These are phyloP conservation scores for Bettongia penicillata DNA, from an alignment of 2,113 vertebrate genomes.

Conservation along the genomic window DNA sequence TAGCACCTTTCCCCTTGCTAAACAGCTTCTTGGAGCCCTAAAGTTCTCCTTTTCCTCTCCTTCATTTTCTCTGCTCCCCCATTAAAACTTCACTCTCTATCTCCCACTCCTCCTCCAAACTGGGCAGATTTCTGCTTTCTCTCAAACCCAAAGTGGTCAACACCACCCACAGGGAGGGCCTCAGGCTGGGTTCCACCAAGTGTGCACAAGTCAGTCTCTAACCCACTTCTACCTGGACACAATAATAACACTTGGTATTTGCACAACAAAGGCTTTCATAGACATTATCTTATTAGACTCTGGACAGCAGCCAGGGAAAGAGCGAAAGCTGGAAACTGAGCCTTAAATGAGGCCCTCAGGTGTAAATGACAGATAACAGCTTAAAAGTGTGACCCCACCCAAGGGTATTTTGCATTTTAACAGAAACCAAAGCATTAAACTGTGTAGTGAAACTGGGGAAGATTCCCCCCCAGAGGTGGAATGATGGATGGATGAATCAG, in stretches of 20 bases:
- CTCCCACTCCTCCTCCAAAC: neutral
- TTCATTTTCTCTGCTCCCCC: neutral
- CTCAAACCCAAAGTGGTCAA: neutral
- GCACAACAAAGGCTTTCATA: neutral
- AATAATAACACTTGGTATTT: neutral
- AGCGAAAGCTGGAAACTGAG: neutral
- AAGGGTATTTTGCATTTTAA: conserved; percentile 9
- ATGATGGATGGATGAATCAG: neutral
- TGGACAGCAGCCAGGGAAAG: no score
- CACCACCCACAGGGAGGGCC: no score
- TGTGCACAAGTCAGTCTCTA: no score
- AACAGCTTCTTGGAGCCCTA: neutral
- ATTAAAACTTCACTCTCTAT: neutral
- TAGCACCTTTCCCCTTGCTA: neutral
- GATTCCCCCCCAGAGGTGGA: neutral
- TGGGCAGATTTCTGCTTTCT: neutral
- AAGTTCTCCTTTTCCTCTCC: neutral
- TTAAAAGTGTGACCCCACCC: conserved; percentile 24
- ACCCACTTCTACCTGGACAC: neutral
- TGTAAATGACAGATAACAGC: neutral
- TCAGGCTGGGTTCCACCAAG: no score
- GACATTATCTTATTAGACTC: neutral
- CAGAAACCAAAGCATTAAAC: neutral
- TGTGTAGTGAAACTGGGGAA: neutral
- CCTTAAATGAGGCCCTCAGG: neutral